Percentiles rank a stretch among this genome's conserved stretches.
phyloP scores from a whole-genome alignment of 2,888 invertebrate species.

The Idaea straminata region DNA sequence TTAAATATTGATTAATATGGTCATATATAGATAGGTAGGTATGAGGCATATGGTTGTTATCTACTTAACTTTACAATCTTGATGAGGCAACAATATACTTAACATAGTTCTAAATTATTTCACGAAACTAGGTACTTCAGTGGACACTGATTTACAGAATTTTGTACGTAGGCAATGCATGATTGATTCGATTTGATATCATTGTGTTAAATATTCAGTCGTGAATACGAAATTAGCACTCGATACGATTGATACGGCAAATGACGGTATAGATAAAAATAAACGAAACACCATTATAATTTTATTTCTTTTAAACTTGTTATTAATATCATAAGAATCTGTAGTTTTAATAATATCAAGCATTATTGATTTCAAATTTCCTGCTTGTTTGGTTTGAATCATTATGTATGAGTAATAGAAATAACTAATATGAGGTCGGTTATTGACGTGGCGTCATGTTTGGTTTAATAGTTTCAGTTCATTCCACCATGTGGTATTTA shows the following conservation, averaged over 20 bases:
- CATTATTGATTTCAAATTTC: background rate
- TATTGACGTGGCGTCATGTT: slow-evolving; percentile 35
- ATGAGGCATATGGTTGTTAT: background rate
- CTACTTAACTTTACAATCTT: background rate
- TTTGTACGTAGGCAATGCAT: background rate
- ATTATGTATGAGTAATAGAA: slow-evolving; percentile 35
- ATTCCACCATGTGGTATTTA: slow-evolving; percentile 4
- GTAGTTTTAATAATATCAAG: background rate
- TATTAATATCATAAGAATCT: background rate
- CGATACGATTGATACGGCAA: slow-evolving; percentile 12
- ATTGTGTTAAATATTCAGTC: slow-evolving; percentile 13
- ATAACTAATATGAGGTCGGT: slow-evolving; percentile 31
- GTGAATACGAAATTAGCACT: slow-evolving; percentile 20
- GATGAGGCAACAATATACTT: background rate
- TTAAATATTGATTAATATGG: background rate
- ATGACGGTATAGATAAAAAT: slow-evolving; percentile 20
- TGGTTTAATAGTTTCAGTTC: slow-evolving; percentile 29
- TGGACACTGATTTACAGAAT: background rate
- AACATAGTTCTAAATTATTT: background rate
- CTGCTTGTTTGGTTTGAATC: slow-evolving; percentile 14
- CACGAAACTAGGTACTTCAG: background rate
- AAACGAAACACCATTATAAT: slow-evolving; percentile 10
- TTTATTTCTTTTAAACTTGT: slow-evolving; percentile 5
- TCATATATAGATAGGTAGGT: background rate
- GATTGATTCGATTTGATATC: slow-evolving; percentile 13